Conservation (phyloP, 2,113 vertebrate species). For the Orthochromis indermauri region DNA sequence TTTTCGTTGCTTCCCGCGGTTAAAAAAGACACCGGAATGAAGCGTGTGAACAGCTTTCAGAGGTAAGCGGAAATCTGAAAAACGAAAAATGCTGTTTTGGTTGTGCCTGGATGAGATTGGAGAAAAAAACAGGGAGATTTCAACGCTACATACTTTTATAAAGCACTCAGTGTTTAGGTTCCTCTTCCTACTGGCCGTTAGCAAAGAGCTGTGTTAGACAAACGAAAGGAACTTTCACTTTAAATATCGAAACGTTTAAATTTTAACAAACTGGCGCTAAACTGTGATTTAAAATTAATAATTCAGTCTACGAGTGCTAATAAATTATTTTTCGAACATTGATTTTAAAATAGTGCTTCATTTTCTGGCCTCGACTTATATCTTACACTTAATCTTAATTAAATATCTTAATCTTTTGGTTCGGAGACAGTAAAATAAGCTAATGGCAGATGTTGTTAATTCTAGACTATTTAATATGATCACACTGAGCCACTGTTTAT, state of each 20-base stretch:
- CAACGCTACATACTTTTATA: fast-evolving
- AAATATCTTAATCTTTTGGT: neutral
- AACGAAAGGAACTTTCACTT: neutral
- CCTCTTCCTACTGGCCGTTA: neutral
- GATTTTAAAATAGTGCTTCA: fast-evolving
- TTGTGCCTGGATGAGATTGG: neutral
- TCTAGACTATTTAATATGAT: neutral
- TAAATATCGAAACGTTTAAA: neutral
- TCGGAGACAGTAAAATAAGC: neutral
- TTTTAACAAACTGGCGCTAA: neutral
- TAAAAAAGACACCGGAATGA: slow-evolving; percentile 18
- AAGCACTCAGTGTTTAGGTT: neutral
- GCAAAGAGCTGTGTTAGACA: fast-evolving
- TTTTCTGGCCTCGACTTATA: neutral
- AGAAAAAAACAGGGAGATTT: too few species aligned
- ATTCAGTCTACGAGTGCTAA: neutral
- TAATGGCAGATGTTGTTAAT: neutral
- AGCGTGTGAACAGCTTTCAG: slow-evolving; percentile 54
- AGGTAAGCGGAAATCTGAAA: slow-evolving; percentile 36
- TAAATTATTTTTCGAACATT: neutral
- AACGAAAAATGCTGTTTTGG: neutral
- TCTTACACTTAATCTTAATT: neutral
- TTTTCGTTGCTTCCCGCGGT: neutral
- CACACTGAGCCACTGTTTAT: neutral
- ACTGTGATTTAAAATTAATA: neutral